Evolutionary conservation across 2,113 vertebrate species (phyloP).

Genomic region (Bubo scandiacus): DNA sequence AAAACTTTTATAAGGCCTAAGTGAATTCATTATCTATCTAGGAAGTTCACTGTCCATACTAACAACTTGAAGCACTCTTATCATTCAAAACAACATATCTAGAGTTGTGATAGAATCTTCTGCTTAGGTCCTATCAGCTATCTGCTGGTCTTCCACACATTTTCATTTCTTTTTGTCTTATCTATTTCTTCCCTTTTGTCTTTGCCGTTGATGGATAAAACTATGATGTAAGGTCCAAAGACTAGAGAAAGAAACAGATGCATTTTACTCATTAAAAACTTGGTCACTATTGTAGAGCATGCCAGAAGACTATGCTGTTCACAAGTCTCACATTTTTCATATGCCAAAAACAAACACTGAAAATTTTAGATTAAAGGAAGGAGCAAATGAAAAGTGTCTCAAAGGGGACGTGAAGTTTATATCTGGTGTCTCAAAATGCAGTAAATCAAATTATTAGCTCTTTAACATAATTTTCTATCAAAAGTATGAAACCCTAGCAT

Average conservation of each 20-base stretch:
- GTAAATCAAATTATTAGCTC: background rate
- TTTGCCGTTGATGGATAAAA: background rate
- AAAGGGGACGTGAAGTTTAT: background rate
- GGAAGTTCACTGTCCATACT: background rate
- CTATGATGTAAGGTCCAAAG: background rate
- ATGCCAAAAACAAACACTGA: background rate
- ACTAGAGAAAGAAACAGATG: background rate
- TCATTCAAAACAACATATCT: background rate
- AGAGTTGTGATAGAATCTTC: background rate
- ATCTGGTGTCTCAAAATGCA: background rate
- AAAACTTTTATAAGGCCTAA: background rate
- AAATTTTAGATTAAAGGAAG: background rate
- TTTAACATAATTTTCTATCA: background rate
- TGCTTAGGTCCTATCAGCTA: background rate
- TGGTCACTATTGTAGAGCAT: background rate
- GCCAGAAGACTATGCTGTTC: background rate
- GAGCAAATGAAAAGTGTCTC: background rate
- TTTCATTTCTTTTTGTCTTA: background rate
- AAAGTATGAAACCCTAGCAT: background rate
- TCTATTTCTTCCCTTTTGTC: background rate
- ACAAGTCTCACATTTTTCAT: background rate
- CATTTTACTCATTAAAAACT: background rate
- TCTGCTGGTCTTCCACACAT: background rate
- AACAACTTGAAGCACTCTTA: background rate
- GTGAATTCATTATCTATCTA: background rate